Base-by-base conservation (phyloP, 2,797 vertebrate species). In the Clarias pachynema region DNA sequence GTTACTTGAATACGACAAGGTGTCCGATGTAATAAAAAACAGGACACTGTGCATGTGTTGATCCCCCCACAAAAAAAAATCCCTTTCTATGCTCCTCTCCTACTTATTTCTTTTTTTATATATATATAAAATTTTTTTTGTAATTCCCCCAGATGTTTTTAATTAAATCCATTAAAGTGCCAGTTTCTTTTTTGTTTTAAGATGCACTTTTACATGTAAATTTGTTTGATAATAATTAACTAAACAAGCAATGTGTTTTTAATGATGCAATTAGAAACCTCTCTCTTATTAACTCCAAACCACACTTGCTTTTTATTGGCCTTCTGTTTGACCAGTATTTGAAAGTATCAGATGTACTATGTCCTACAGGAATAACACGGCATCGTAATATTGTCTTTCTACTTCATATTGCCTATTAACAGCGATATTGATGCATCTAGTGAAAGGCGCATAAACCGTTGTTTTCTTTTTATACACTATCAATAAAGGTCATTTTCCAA, bases 1-100 rank as follows among this genome's bases (percentile, higher is more conserved):
- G 94, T 94, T 94, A 95, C 93, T 94, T 94, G 93, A 95, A 94
- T 93, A 93, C 49, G 94, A 96, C 95, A 95, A 95, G 94, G 95
- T 95, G 95, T 95, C 94, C 93, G 89, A 92, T 91, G 87, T 85
- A 83, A 5, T 1, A 70, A 40, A 70, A 90, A 88, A 44, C 91
- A 89, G 92, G 94, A 95, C 93, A 92, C 94, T 95, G 93, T 95
- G 92, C 91, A 90, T 88, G 93, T 90, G 91, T 89, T 81, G 18
- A 31, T 68, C 60, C 44, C 44, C 44, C 44, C 44, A 1, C 7
- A 44, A 10, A 37, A 24, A 44, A 53, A 65, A 73, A 79, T 53
- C 72, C 60, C 74, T 70, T 82, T 60, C 34, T 59, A 24, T 9
- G 29, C 56, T 83, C 86, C 89, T 92, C 92, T 88, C 89, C 80